phyloP scores from a whole-genome alignment of 2,113 vertebrate species.

The Benitochromis conjunctus region DNA sequence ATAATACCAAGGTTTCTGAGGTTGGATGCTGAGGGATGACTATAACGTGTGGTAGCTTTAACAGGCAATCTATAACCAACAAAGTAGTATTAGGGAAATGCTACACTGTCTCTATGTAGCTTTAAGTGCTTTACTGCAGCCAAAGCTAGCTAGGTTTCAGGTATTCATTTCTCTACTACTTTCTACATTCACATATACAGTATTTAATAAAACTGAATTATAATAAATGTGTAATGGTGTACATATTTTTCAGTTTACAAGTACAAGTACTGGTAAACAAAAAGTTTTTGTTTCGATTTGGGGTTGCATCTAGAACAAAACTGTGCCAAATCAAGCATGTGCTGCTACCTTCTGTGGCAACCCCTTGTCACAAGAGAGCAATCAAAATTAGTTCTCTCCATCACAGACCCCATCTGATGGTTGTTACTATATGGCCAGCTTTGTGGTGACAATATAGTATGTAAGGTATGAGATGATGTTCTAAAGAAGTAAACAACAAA shows the following conservation, averaged over 20 bases:
- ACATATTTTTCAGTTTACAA: background rate
- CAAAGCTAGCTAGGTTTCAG: background rate
- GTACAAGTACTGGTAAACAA: background rate
- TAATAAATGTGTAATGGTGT: background rate
- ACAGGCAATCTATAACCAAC: background rate
- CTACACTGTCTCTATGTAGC: background rate
- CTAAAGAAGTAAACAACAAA: background rate
- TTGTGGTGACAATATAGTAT: background rate
- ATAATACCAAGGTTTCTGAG: background rate
- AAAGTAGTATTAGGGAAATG: background rate
- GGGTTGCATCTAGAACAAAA: background rate
- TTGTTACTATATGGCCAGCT: background rate
- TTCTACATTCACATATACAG: background rate
- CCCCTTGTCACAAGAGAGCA: background rate
- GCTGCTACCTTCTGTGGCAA: background rate
- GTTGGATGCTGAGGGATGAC: background rate
- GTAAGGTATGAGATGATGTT: background rate
- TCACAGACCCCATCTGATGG: background rate
- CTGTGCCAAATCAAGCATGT: background rate
- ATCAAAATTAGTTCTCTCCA: background rate
- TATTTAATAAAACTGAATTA: background rate
- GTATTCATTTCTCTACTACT: background rate
- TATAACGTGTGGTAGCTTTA: background rate
- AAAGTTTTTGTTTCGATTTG: background rate
- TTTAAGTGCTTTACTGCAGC: background rate